Evolutionary conservation across 2,113 vertebrate species (phyloP), one percentile per base, ranked within the genome.

Genomic region (Thermophis baileyi): DNA sequence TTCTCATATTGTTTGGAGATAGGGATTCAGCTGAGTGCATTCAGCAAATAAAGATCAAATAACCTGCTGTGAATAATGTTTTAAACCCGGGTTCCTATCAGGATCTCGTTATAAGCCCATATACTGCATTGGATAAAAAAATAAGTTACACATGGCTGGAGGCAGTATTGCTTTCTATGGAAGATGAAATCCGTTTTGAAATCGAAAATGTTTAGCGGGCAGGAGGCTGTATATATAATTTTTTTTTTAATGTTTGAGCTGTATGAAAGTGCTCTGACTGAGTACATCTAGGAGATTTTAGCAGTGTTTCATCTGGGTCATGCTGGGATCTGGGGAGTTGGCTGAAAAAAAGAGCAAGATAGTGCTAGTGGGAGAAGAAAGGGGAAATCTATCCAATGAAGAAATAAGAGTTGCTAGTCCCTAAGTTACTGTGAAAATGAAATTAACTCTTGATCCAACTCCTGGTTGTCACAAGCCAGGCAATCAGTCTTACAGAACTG

Each of bases 41-140:
- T 97, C 97, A 95, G 97, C 97, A 98, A 98, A 98, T 98, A 98
- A 97, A 97, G 97, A 98, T 96, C 97, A 97, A 97, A 96, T 97
- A 97, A 97, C 97, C 97, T 96, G 95, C 97, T 97, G 97, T 98
- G 97, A 98, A 97, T 98, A 97, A 97, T 97, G 97, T 98, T 98
- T 98, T 97, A 98, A 97, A 97, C 96, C 96, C 57, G 89, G 96
- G 96, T 97, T 97, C 96, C 97, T 97, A 97, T 97, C 97, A 97
- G 97, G 97, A 97, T 97, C 97, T 97, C 95, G 96, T 97, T 97
- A 98, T 97, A 97, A 97, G 96, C 97, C 96, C 96, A 96, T 95
- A 97, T 97, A 97, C 96, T 97, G 97, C 35, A 94, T 96, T 96
- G 97, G 97, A 97, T 94, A 95, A 96, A 96, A 96, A 96, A 97